Evolutionary conservation across 30 jellyfish, hydroid and myxozoan species (phyloP).

Genomic region (Catostylus mosaicus): DNA sequence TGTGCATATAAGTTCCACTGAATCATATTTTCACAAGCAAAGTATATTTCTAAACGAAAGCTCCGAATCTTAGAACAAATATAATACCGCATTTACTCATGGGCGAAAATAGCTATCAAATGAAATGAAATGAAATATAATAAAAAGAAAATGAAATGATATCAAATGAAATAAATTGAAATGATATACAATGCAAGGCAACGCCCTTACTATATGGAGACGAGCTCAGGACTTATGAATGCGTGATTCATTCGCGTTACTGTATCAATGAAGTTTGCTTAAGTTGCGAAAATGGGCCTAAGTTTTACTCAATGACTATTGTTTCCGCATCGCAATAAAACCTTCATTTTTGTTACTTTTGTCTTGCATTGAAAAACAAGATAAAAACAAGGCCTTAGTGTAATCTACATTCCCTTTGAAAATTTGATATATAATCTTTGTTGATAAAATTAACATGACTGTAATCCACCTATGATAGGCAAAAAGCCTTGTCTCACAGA

Average conservation of each 20-base stretch:
- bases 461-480: background rate
- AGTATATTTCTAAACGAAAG: too few species aligned
- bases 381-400: background rate
- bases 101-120: too few species aligned
- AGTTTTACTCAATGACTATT: background rate
- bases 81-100: too few species aligned
- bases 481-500: background rate
- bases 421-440: background rate
- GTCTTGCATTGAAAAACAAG: constrained; percentile 7
- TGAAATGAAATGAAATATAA: too few species aligned
- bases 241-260: background rate
- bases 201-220: too few species aligned
- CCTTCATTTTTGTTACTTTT: background rate
- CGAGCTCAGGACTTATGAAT: too few species aligned
- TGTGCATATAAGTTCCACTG: too few species aligned
- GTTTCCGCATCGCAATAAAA: background rate
- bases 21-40: too few species aligned
- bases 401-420: constrained; percentile 1
- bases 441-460: background rate
- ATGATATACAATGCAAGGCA: too few species aligned
- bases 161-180: too few species aligned
- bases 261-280: background rate
- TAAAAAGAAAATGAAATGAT: too few species aligned
- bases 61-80: too few species aligned
- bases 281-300: background rate